Conservation (phyloP, 2,797 vertebrate species). For the Saxicola maurus region DNA sequence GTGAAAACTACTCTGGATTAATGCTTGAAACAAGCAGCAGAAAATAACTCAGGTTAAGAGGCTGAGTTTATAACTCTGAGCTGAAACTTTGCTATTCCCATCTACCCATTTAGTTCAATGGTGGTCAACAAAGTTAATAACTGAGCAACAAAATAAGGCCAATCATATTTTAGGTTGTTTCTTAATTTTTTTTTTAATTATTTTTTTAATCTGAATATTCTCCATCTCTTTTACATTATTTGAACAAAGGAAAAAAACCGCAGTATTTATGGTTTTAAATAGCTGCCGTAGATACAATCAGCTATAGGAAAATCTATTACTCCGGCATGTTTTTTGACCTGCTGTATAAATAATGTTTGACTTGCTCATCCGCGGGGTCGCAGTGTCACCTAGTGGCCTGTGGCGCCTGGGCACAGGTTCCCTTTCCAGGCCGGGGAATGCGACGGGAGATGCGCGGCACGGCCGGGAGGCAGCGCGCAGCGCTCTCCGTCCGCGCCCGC, state of each 20-base stretch:
- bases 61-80: background rate
- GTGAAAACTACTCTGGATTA: background rate
- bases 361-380: background rate
- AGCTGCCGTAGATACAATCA: background rate
- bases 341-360: background rate
- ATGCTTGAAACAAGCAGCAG: background rate
- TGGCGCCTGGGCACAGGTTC: fast-evolving
- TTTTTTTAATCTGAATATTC: background rate
- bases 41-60: background rate
- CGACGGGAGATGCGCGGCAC: too few relatives aligned
- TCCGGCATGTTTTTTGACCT: background rate
- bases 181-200: background rate
- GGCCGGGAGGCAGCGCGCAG: too few relatives aligned
- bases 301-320: background rate
- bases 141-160: background rate
- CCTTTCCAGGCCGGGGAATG: fast-evolving
- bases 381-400: background rate
- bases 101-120: background rate
- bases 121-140: background rate
- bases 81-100: background rate
- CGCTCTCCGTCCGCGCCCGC: too few relatives aligned
- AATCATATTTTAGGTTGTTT: background rate
- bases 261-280: background rate
- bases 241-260: background rate
- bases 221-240: fast-evolving